A percentile compares a stretch with the other conserved stretches of the same genome.
phyloP scores from a whole-genome alignment of 2,888 invertebrate species.

The Monopis laevigella region DNA sequence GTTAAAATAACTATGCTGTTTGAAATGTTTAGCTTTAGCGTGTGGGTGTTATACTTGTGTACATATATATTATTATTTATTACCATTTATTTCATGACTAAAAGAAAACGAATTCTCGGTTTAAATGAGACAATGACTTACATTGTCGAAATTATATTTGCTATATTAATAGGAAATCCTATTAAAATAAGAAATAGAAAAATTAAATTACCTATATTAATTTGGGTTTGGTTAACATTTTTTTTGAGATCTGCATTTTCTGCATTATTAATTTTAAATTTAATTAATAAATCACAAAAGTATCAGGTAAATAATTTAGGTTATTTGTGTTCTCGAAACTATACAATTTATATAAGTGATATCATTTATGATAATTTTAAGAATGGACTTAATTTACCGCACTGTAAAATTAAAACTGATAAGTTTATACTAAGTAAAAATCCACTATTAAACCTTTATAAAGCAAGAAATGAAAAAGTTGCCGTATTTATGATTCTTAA shows the following conservation, averaged over 20 bases:
- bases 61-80: background rate
- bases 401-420: constrained; percentile 1
- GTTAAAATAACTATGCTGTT: constrained; percentile 3
- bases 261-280: constrained; percentile 5
- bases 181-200: constrained; percentile 1
- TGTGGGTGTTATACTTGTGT: constrained; percentile 1
- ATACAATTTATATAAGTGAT: constrained; percentile 4
- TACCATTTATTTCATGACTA: background rate
- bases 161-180: constrained; percentile 1
- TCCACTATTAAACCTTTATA: background rate
- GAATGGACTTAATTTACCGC: constrained; percentile 6
- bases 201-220: constrained; percentile 3
- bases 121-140: background rate
- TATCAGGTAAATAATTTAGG: constrained; percentile 7
- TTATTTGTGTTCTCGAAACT: constrained; percentile 6
- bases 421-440: constrained; percentile 9
- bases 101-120: too few relatives aligned
- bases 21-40: background rate
- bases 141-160: background rate
- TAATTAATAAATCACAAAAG: constrained; percentile 6
- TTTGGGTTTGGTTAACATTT: constrained; percentile 12
- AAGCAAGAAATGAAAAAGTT: constrained; percentile 1
- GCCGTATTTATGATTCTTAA: constrained; percentile 5
- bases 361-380: constrained; percentile 6
- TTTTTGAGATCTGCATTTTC: background rate